Evolutionary conservation across 2,113 vertebrate genomes (phyloP), one percentile per base, ranked within the genome.

Genomic region (Hypanus sabinus): DNA sequence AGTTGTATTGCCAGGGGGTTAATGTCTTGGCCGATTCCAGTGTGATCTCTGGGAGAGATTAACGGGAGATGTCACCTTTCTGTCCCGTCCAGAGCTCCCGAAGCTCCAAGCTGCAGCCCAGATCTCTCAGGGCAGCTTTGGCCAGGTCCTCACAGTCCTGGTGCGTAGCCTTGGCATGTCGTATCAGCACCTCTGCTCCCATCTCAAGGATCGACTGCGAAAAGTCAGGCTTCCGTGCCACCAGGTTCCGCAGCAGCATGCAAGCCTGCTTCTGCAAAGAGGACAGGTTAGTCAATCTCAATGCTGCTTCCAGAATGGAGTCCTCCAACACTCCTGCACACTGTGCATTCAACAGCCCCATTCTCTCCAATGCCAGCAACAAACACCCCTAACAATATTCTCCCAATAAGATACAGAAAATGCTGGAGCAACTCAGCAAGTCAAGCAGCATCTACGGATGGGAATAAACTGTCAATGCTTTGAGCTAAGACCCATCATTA

Each of bases 71-170:
- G 95, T 97, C 94, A 0, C 98, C 98, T 95, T 97, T 98, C 96
- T 98, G 97, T 92, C 99, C 99, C 0, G 98, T 99, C 99, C 99
- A 99, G 94, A 99, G 97, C 95, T 99, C 99, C 2, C 96, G 95
- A 11, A 99, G 97, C 94, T 99, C 98, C 71, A 99, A 98, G 7
- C 96, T 95, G 95, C 98, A 99, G 95, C 98, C 98, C 6, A 99
- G 97, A 95, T 99, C 99, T 95, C 98, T 95, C 79, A 99, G 96
- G 0, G 98, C 98, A 0, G 98, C 98, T 94, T 97, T 98, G 94
- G 97, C 98, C 94, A 98, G 96, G 0, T 99, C 99, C 0, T 96
- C 96, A 0, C 98, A 98, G 96, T 99, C 98, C 1, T 94, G 94
- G 95, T 99, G 98, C 0, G 96, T 46, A 0, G 96, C 95, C 0